Conservation (phyloP, 2,888 invertebrate genomes). For the Athalia rosae region DNA sequence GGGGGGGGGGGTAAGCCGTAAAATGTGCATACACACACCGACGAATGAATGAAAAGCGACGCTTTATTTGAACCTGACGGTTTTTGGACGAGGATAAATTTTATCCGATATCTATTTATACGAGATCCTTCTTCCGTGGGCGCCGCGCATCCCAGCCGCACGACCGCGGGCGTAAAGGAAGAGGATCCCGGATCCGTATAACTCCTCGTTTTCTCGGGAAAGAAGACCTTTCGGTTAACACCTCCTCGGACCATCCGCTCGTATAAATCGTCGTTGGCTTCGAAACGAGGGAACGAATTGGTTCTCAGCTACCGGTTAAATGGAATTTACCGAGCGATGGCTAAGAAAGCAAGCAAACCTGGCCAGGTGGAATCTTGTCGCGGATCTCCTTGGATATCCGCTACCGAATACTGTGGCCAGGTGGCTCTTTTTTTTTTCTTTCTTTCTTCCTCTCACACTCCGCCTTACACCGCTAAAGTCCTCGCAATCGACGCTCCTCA, state of each 20-base stretch:
- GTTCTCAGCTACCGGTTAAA: constrained; percentile 38
- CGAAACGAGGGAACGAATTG: constrained; percentile 39
- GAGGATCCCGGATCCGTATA: background rate
- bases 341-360: background rate
- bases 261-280: constrained; percentile 41
- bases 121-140: background rate
- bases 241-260: constrained; percentile 9
- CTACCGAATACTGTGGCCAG: too few species aligned
- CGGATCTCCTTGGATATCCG: too few species aligned
- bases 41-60: too few species aligned
- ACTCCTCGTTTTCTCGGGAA: constrained; percentile 11
- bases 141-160: background rate
- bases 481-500: too few species aligned
- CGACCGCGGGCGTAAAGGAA: background rate
- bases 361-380: too few species aligned
- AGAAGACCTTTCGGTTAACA: constrained; percentile 24
- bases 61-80: too few species aligned
- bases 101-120: background rate
- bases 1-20: too few species aligned
- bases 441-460: too few species aligned
- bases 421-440: too few species aligned
- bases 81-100: too few species aligned
- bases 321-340: constrained; percentile 21
- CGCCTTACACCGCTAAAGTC: too few species aligned
- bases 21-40: too few species aligned